Evolutionary conservation across 2,888 invertebrate species (phyloP), one percentile per base, ranked within the genome.

Genomic region (Baronia brevicornis): DNA sequence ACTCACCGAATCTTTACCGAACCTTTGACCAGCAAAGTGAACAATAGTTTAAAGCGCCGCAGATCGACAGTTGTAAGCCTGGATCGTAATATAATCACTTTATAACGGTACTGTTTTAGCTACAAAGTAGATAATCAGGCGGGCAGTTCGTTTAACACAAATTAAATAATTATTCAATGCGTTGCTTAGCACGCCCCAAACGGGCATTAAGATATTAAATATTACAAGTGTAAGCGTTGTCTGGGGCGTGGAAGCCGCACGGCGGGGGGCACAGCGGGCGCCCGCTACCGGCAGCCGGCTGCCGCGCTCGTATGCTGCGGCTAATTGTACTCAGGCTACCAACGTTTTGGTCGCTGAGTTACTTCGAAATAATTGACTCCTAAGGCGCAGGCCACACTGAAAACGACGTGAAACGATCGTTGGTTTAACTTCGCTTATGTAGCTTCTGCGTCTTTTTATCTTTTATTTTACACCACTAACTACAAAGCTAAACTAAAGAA

Each of bases 161-260:
- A 62, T 64, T 68, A 59, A 52, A 60, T 73, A 65, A 77, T 75
- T 74, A 71, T 66, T 64, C 56, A 60, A 63, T 67, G 59, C 61
- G 62, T 59, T 62, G 64, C 60, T 54, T 68, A 70, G 64, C 60
- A 51, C 48, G 58, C 69, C 63, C 70, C 70, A 69, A 80, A 66
- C 60, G 64, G 69, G 74, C 79, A 82, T 82, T 79, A 79, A 75
- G 80, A 74, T 80, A 79, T 80, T 78, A 80, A 54, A 75, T 74
- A 77, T 73, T 62, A 61, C 51, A 51, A 41, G 41, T 39, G 43
- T 43, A 46, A 45, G 50, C 60, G 45, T 44, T 44, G 51, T 46
- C 37, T 37, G 42, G 40, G 46, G 46, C 41, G 39, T 38, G 36
- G 27, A 20, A 29, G 21, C 18, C 60, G 38, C 77, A 38, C 72